Evolutionary conservation across 2,888 invertebrate genomes (phyloP).

Genomic region (Xestia xanthographa): DNA sequence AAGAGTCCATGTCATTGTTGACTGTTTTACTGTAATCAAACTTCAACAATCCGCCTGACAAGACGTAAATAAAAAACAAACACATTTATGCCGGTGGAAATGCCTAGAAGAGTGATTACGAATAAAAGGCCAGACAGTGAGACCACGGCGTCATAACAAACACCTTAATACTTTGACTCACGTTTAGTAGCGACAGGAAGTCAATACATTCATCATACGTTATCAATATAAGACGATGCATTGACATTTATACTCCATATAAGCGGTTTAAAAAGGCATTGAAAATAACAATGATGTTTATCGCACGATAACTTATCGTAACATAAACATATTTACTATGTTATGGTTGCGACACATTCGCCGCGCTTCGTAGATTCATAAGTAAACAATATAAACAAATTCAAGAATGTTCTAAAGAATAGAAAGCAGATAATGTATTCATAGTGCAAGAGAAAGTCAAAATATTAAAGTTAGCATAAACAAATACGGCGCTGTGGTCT

Average conservation of each 20-base stretch:
- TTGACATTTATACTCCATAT: slow-evolving; percentile 35
- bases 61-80: slow-evolving; percentile 73
- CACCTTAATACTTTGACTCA: slow-evolving; percentile 63
- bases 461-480: slow-evolving; percentile 36
- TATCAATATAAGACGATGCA: slow-evolving; percentile 39
- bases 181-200: slow-evolving; percentile 3
- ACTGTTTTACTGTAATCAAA: slow-evolving; percentile 58
- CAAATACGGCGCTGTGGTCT: slow-evolving; percentile 70
- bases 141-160: slow-evolving; percentile 73
- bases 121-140: slow-evolving; percentile 75
- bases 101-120: slow-evolving; percentile 83
- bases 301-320: slow-evolving; percentile 49
- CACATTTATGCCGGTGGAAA: slow-evolving; percentile 79
- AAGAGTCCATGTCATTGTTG: slow-evolving; percentile 21
- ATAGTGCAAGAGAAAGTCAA: slow-evolving; percentile 43
- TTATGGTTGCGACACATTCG: slow-evolving; percentile 16
- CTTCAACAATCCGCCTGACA: slow-evolving; percentile 71
- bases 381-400: slow-evolving; percentile 13
- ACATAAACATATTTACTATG: slow-evolving; percentile 36
- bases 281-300: slow-evolving; percentile 47
- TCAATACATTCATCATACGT: slow-evolving; percentile 34
- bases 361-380: neutral
- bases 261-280: slow-evolving; percentile 30
- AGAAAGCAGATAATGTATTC: slow-evolving; percentile 15
- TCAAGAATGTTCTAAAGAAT: slow-evolving; percentile 12